Evolutionary conservation across 2,888 invertebrate genomes (phyloP), one percentile per base, ranked within the genome.

Genomic region (Drosophila fungiperda): DNA sequence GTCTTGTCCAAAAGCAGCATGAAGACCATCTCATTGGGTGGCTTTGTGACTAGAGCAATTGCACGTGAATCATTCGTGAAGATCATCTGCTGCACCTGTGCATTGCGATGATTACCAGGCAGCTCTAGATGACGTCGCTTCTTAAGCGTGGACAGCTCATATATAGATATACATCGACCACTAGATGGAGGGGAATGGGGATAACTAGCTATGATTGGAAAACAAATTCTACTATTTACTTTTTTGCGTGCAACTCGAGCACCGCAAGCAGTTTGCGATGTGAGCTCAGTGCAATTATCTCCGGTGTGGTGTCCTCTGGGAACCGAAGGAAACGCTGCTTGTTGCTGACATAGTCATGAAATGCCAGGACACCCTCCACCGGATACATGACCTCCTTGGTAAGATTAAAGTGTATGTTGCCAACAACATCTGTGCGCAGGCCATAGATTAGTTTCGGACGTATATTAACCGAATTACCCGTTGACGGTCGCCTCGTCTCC

Each of bases 21-120:
- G 96, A 92, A 98, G 3, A 93, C 52, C 61, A 86, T 91, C 69
- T 92, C 92, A n/a, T 92, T 98, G 0, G 98, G 97, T 73, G 96
- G 96, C 3, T 96, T 96, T 0, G 97, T 96, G 36, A 98, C 95
- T 0, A 96, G 95, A 1, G 96, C 95, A 15, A 99, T 92, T 78
- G 96, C 96, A 91, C 96, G 97, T 2, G 96, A 97, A 92, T 98
- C 98, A 72, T 94, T 95, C 0, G 97, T 96, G 88, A 99, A 92
- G 2, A 76, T 71, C 53, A 92, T 78, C 60, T 90, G 87, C 9
- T 75, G 69, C 17, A 92, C 76, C 6, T 75, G 66, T 0, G 68
- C 73, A 49, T 81, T 71, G 40, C 75, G 80, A 2, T 96, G 95
- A 35, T 74, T 79, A 3, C 76, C 76, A 0, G 96, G 96, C 17